These are phyloP conservation scores for Mus minutoides DNA, from an alignment of 2,797 vertebrate genomes.

Conservation along the genomic window DNA sequence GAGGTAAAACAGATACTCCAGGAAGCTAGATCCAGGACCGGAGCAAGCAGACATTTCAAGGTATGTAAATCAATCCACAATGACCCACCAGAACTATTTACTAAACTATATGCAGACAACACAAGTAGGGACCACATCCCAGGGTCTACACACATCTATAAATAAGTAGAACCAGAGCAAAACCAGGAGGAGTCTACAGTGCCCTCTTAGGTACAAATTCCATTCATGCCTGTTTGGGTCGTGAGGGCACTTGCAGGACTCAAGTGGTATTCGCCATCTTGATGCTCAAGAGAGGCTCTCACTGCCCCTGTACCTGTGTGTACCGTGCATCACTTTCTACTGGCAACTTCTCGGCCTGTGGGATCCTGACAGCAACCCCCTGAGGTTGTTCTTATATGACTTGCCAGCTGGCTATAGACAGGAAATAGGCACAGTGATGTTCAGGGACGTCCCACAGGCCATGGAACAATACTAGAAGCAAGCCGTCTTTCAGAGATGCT, in stretches of 20 bases:
- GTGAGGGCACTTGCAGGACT: background rate
- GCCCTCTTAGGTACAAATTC: background rate
- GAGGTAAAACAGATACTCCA: background rate
- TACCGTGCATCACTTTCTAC: background rate
- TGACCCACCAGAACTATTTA: background rate
- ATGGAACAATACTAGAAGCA: background rate
- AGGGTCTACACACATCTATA: background rate
- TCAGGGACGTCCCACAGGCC: background rate
- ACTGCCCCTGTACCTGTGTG: background rate
- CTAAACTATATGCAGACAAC: background rate
- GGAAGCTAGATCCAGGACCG: background rate
- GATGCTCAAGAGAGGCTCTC: background rate
- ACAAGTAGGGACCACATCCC: background rate
- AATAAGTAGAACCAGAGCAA: accelerated
- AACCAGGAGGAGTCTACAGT: background rate
- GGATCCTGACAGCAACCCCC: background rate
- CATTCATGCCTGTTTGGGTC: too few species aligned
- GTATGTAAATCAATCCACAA: too few species aligned
- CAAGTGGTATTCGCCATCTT: background rate
- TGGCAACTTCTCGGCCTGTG: background rate
- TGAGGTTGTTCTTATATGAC: background rate
- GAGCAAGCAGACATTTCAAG: background rate
- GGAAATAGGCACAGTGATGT: background rate
- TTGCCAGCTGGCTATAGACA: background rate
- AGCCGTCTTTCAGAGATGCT: background rate